Evolutionary conservation across 2,113 vertebrate genomes (phyloP), one percentile per base, ranked within the genome.

Genomic region (Pagrus major): DNA sequence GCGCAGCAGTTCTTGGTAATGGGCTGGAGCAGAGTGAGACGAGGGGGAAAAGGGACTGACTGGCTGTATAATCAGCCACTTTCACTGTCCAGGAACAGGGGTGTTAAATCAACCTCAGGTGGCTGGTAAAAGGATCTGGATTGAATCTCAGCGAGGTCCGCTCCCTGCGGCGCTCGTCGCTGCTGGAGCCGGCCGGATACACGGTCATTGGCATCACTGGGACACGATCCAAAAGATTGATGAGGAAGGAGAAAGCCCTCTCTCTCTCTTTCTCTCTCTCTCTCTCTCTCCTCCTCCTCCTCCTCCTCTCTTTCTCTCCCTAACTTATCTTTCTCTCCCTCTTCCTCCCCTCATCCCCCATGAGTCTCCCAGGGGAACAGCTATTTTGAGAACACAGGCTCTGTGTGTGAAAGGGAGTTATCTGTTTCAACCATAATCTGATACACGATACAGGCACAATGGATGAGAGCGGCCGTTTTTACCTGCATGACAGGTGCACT

Each of bases 61-160:
- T 86, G 78, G 78, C 73, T 92, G 70, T 85, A 86, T 89, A 90
- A 92, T 92, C 92, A 93, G 81, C 42, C 55, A 4, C 80, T 88
- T 84, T 85, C 86, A 78, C 89, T 84, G 75, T 81, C 85, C 77
- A 74, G 85, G 83, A 91, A 71, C 68, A 82, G 51, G 65, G 80
- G 70, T 84, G 78, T 91, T 91, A 93, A 94, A 94, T 94, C 92
- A 90, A 90, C 87, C 92, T 92, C 93, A 92, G 91, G 86, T 92
- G 88, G 80, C 89, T 91, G 91, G 92, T 94, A 84, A 89, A 92
- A 92, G 83, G 73, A 84, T 90, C 85, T 83, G 70, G 76, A 93
- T 92, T 89, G 85, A 89, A 85, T 92, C 85, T 86, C 85, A 59
- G 87, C 49, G 0, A 83, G 80, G 72, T 84, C 51, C 25, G 31